Conservation (phyloP, 2,888 invertebrate genomes). For the Zygogramma bicolorata region DNA sequence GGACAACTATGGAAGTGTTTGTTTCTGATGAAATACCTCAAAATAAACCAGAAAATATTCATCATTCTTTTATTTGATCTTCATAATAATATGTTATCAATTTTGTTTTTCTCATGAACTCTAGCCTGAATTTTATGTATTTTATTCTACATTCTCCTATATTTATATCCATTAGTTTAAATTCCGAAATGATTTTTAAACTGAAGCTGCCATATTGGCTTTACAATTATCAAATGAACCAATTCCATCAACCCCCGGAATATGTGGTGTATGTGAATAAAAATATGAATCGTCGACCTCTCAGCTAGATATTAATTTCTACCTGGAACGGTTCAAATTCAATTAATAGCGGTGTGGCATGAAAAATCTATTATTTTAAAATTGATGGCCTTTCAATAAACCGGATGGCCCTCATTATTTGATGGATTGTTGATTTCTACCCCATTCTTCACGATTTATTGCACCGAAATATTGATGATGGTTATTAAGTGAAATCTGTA, state of each 20-base stretch:
- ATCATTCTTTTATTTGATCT: too few relatives aligned
- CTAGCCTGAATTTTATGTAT: too few relatives aligned
- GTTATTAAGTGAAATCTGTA: conserved; percentile 21
- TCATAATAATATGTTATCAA: too few relatives aligned
- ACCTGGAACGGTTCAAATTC: conserved; percentile 1
- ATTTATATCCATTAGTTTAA: too few relatives aligned
- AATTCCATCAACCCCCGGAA: too few relatives aligned
- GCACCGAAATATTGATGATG: conserved; percentile 25
- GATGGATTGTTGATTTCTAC: conserved; percentile 25
- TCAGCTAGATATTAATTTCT: conserved; percentile 1
- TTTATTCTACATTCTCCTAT: too few relatives aligned
- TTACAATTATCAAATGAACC: neutral
- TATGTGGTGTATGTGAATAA: neutral
- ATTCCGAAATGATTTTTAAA: too few relatives aligned
- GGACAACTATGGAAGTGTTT: too few relatives aligned
- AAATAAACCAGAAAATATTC: too few relatives aligned
- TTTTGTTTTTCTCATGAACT: too few relatives aligned
- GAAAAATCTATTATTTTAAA: conserved; percentile 11
- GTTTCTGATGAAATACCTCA: too few relatives aligned
- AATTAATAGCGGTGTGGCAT: neutral
- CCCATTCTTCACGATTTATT: conserved; percentile 21
- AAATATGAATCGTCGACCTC: neutral
- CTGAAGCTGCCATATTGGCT: too few relatives aligned
- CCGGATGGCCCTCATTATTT: conserved; percentile 28
- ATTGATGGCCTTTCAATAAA: conserved; percentile 30